Evolutionary conservation across 2,113 vertebrate species (phyloP), one percentile per base, ranked within the genome.

Genomic region (Neolamprologus brichardi): DNA sequence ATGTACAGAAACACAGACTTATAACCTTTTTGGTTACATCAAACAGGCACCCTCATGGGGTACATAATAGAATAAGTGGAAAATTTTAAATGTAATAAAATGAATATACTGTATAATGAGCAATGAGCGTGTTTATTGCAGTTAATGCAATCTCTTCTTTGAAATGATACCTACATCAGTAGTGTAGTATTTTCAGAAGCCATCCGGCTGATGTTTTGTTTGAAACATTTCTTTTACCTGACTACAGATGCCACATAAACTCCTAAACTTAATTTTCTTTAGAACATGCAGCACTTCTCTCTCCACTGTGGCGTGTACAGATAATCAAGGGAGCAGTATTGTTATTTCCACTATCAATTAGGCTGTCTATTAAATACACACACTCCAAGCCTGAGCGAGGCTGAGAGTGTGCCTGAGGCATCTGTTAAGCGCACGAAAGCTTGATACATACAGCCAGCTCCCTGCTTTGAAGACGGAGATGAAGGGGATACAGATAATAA

Each of bases 401-500:
- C 79, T 80, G 64, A 12, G 72, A 91, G 85, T 83, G 83, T 25
- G 91, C 93, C 85, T 8, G 15, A 64, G 88, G 92, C 82, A 1
- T 89, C 80, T 93, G 87, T 89, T 92, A 92, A 92, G 89, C 81
- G 79, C 85, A 84, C 86, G 91, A 81, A 89, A 79, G 87, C 92
- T 39, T 91, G 67, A 91, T 89, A 83, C 84, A 93, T 91, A 89
- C 87, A 90, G 84, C 87, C 84, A 34, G 83, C 84, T 79, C 41
- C 82, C 75, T 90, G 11, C 92, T 94, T 94, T 95, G 87, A 94
- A 93, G 92, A 92, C 3, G 72, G 60, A 15, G 62, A 72, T 91
- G 88, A 95, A 91, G 84, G 89, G 85, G 25, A 83, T 84, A 9
- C 49, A 84, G 87, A 91, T 95, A 95, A 95, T 95, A 94, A 87